Evolutionary conservation across 2,113 vertebrate genomes (phyloP).

Genomic region (Stigmatopora nigra): DNA sequence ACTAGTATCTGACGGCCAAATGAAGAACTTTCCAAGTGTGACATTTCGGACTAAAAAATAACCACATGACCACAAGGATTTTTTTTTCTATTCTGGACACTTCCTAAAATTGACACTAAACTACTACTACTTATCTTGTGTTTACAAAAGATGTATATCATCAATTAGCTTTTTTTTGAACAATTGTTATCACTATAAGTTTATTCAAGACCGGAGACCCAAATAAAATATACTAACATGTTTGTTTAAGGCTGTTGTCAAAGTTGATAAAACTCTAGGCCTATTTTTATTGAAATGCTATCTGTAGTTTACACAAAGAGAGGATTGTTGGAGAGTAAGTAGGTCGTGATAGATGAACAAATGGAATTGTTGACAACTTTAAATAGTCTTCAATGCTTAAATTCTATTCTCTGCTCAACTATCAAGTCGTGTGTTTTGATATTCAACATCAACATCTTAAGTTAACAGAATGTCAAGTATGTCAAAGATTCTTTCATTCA

Average conservation of each 20-base stretch:
- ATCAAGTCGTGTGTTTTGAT: background rate
- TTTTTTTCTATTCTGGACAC: background rate
- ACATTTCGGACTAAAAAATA: background rate
- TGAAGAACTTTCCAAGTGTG: background rate
- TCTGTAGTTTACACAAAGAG: no score
- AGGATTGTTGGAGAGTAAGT: background rate
- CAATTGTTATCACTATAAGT: no score
- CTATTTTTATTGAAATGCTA: no score
- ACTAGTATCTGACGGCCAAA: background rate
- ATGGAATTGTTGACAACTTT: background rate
- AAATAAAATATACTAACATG: no score
- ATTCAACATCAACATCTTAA: background rate
- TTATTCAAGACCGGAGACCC: no score
- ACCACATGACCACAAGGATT: background rate
- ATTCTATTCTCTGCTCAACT: no score
- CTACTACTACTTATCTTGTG: background rate
- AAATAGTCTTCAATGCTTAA: background rate
- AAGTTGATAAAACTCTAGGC: no score
- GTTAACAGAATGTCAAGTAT: no score
- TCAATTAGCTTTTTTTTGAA: no score
- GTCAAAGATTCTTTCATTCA: background rate
- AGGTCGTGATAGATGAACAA: background rate
- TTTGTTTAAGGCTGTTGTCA: no score
- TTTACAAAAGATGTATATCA: background rate
- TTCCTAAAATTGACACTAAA: background rate